Conservation (phyloP, 2,797 vertebrate genomes). For the Leuciscus waleckii region DNA sequence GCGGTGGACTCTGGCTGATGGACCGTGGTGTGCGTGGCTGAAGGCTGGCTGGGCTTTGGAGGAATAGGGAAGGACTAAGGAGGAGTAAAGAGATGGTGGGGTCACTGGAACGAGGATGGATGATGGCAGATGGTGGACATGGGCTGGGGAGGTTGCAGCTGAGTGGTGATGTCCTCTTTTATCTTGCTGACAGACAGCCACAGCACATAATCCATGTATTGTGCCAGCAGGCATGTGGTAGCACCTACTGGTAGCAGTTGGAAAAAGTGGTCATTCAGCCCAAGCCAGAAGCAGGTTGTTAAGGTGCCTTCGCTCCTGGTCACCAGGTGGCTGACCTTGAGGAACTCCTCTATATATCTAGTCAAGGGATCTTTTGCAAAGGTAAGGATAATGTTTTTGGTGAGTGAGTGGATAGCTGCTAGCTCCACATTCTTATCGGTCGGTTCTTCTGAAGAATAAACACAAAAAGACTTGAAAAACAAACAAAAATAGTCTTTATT, state of each 20-base stretch:
- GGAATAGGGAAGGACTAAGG: no score
- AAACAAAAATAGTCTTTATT: no score
- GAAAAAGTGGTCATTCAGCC: background rate
- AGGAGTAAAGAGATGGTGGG: background rate
- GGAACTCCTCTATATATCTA: background rate
- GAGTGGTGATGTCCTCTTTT: background rate
- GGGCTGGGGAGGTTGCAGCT: background rate
- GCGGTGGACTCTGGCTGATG: no score
- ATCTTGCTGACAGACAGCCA: background rate
- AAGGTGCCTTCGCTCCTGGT: background rate
- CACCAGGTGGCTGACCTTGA: background rate
- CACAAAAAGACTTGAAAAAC: no score
- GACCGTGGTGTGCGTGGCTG: no score
- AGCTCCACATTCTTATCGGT: no score
- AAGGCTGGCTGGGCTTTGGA: no score
- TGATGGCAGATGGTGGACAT: background rate
- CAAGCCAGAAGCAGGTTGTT: background rate
- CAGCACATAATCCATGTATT: background rate
- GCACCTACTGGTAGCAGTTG: background rate
- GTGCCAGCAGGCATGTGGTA: background rate
- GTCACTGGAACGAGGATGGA: background rate
- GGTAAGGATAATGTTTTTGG: no score
- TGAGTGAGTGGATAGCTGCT: no score
- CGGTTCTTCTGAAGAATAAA: no score
- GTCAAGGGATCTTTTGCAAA: background rate